These are phyloP conservation scores for Temnothorax curvispinosus DNA, from an alignment of 1,140 invertebrate genomes.

Conservation along the genomic window DNA sequence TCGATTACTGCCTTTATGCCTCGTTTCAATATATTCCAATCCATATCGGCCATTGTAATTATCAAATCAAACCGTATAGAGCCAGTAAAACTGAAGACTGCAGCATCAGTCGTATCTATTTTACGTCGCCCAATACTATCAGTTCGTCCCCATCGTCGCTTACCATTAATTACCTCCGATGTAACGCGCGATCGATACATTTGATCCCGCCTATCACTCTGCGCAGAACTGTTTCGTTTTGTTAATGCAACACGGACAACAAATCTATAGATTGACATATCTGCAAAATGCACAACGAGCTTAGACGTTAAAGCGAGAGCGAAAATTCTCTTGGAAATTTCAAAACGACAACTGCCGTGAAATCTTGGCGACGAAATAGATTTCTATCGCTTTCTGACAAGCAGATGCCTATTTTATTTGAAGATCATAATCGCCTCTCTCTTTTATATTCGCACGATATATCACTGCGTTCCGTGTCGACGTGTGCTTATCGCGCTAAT, in stretches of 20 bases:
- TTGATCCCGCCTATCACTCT: neutral
- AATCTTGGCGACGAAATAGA: neutral
- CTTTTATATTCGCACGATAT: constrained; percentile 32
- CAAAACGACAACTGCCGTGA: neutral
- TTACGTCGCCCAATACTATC: constrained; percentile 26
- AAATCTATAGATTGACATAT: neutral
- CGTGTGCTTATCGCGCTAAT: constrained; percentile 50
- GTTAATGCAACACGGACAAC: neutral
- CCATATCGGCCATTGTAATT: constrained; percentile 12
- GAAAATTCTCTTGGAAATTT: neutral
- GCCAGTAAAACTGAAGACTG: neutral
- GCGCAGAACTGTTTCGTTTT: neutral
- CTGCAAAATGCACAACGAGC: neutral
- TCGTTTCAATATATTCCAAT: constrained; percentile 48
- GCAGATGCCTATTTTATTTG: constrained; percentile 42
- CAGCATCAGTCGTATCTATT: constrained; percentile 24
- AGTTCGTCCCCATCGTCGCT: constrained; percentile 21
- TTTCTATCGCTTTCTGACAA: constrained; percentile 19
- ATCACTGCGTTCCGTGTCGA: constrained; percentile 42
- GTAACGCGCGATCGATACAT: constrained; percentile 7
- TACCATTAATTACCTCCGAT: constrained; percentile 38
- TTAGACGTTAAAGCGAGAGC: neutral
- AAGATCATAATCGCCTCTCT: constrained; percentile 41
- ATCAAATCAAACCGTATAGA: constrained; percentile 36
- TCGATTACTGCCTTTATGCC: constrained; percentile 49